Percentiles rank a stretch among this genome's conserved stretches.
These are phyloP conservation scores for Augochlorella aurata DNA, from an alignment of 2,888 invertebrate genomes.

Conservation along the genomic window DNA sequence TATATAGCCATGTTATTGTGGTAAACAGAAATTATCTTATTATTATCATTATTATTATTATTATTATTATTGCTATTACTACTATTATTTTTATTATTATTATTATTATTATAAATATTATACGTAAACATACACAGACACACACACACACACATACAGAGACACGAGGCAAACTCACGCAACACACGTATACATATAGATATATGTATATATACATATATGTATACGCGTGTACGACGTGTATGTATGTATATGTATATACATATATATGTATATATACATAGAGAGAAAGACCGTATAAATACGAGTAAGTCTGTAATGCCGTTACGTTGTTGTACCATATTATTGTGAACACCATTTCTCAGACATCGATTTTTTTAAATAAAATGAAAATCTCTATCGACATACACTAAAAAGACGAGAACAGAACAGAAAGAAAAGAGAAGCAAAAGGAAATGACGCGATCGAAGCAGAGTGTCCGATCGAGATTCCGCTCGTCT, in stretches of 20 bases:
- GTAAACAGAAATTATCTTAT: constrained; percentile 64
- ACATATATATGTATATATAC: constrained; percentile 51
- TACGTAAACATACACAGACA: too few species aligned
- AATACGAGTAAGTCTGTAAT: constrained; percentile 71
- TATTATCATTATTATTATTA: constrained; percentile 48
- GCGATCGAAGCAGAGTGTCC: constrained; percentile 48
- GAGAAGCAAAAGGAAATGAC: constrained; percentile 43
- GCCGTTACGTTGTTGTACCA: constrained; percentile 78
- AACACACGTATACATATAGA: background rate
- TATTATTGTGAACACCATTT: constrained; percentile 81
- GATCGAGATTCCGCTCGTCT: constrained; percentile 40
- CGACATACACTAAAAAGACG: constrained; percentile 53
- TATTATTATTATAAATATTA: constrained; percentile 16
- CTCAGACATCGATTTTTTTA: constrained; percentile 80
- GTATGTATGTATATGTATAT: constrained; percentile 36
- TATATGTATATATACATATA: constrained; percentile 49
- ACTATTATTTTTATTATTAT: background rate
- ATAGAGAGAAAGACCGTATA: constrained; percentile 56
- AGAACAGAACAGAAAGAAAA: background rate
- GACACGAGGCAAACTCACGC: background rate
- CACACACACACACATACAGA: constrained; percentile 30
- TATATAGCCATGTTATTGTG: constrained; percentile 68
- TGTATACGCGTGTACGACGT: constrained; percentile 11
- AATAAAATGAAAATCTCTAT: constrained; percentile 76
- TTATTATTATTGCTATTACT: background rate